Conservation (phyloP, 2,888 invertebrate species). For the Arrhopalites spinosus region DNA sequence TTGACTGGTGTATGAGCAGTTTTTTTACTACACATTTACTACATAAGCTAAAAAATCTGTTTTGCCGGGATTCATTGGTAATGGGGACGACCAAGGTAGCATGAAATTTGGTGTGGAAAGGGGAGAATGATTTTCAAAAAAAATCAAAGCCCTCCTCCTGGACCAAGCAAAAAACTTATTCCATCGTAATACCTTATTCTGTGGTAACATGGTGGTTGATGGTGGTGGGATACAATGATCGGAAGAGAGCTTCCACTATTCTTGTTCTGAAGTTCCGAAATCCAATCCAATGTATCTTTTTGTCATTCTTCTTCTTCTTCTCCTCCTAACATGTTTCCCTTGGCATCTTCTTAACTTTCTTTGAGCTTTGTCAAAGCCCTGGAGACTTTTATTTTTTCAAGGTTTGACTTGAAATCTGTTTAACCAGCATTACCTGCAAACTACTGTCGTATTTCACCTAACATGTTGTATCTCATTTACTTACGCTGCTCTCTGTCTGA, state of each 20-base stretch:
- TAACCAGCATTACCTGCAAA: constrained; percentile 2
- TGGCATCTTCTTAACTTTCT: neutral
- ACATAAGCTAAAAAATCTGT: neutral
- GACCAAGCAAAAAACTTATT: neutral
- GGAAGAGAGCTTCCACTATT: neutral
- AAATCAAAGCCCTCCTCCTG: neutral
- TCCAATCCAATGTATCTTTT: constrained; percentile 4
- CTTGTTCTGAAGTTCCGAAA: neutral
- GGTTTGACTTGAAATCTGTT: constrained; percentile 4
- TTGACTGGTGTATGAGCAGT: too few relatives aligned
- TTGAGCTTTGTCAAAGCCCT: neutral
- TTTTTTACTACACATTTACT: neutral
- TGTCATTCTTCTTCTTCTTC: neutral
- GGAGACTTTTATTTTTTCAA: constrained; percentile 3
- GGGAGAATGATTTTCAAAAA: neutral
- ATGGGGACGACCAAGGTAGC: neutral
- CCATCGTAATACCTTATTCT: neutral
- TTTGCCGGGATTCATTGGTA: neutral
- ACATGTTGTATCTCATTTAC: constrained; percentile 7
- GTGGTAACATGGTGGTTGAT: neutral
- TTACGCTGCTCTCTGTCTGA: neutral
- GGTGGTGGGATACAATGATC: neutral
- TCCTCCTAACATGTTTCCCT: neutral
- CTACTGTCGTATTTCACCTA: neutral
- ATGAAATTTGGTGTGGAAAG: constrained; percentile 6